Conservation (phyloP, 1,140 invertebrate genomes). For the Centruroides sculpturatus region DNA sequence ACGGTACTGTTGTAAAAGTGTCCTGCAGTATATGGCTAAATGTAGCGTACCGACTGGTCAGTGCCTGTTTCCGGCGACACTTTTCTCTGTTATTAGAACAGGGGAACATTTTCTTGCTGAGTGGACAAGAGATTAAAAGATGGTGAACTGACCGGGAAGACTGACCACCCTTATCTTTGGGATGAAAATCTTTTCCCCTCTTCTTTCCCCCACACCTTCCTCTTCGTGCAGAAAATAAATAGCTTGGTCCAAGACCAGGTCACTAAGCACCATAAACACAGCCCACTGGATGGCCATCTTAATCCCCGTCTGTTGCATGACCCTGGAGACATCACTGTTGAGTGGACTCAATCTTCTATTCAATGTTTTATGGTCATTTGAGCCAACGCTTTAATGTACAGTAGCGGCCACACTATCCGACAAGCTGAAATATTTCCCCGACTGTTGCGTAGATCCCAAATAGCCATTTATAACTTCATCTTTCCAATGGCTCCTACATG, state of each 20-base stretch:
- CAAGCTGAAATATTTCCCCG: too few relatives aligned
- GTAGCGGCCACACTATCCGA: too few relatives aligned
- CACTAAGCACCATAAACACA: slow-evolving; percentile 12
- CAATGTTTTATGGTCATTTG: slow-evolving; percentile 17
- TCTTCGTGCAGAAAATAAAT: slow-evolving; percentile 11
- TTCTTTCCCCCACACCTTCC: not conserved
- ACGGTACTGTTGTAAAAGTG: not conserved
- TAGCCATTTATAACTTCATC: slow-evolving; percentile 15
- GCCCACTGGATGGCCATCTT: not conserved
- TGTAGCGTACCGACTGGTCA: not conserved
- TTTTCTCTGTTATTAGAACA: not conserved
- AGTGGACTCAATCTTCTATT: not conserved
- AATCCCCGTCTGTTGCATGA: slow-evolving; percentile 5
- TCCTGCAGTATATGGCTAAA: not conserved
- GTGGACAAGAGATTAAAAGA: not conserved
- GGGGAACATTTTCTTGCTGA: slow-evolving; percentile 10
- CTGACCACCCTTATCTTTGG: slow-evolving; percentile 6
- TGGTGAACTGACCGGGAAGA: not conserved
- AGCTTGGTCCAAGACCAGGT: not conserved
- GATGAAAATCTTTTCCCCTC: slow-evolving; percentile 4
- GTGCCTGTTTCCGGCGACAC: not conserved
- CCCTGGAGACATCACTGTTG: not conserved
- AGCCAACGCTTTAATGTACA: not conserved
- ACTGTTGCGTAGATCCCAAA: not conserved
- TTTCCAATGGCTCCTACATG: slow-evolving; percentile 7